These are phyloP conservation scores for Orthosia gothica DNA, from an alignment of 2,888 invertebrate genomes.

Conservation along the genomic window DNA sequence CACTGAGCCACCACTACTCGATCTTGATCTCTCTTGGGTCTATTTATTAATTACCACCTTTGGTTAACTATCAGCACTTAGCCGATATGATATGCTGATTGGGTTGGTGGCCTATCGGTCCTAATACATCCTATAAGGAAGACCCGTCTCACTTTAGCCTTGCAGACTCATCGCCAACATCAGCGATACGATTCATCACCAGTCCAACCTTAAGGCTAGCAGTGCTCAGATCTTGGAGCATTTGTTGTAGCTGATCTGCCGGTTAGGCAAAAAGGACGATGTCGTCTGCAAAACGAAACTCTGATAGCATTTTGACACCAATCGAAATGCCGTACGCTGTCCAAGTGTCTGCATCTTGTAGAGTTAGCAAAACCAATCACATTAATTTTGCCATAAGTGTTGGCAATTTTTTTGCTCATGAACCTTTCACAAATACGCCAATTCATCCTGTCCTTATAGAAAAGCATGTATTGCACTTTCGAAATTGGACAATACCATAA, in stretches of 20 bases:
- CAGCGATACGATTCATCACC: not conserved
- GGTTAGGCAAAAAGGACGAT: not conserved
- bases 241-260: not conserved
- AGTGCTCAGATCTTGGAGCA: not conserved
- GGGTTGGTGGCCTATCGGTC: not conserved
- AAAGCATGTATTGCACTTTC: constrained; percentile 19
- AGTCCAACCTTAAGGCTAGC: not conserved
- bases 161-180: too few relatives aligned
- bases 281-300: not conserved
- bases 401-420: not conserved
- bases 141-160: too few relatives aligned
- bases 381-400: not conserved
- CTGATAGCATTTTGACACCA: not conserved
- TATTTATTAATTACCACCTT: not conserved
- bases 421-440: constrained; percentile 18
- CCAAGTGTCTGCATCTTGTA: too few relatives aligned
- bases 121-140: too few relatives aligned
- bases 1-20: too few relatives aligned
- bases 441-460: constrained; percentile 3
- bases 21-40: not conserved
- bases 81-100: constrained; percentile 42
- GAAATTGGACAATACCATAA: not conserved
- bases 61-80: constrained; percentile 19
- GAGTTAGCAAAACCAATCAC: not conserved
- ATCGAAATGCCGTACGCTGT: too few relatives aligned